Conservation (phyloP, 64 coral and sea anemone genomes). For the Hydrozoanthus tunicans region DNA sequence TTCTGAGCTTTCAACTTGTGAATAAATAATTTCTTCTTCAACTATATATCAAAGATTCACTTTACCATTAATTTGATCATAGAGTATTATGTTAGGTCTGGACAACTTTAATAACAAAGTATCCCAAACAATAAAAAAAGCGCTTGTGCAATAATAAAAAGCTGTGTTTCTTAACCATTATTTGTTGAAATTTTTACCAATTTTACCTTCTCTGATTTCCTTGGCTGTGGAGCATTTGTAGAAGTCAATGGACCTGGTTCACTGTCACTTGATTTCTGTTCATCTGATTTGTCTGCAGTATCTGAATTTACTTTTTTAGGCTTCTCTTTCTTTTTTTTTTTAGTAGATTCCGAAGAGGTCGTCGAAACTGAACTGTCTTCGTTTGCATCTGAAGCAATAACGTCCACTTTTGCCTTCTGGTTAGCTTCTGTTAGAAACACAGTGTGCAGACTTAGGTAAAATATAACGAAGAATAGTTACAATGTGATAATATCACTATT, state of each 20-base stretch:
- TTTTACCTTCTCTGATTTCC: not conserved
- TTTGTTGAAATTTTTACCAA: not conserved
- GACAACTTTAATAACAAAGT: too few species aligned
- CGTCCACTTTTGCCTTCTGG: not conserved
- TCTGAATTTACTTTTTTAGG: not conserved
- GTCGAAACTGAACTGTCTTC: not conserved
- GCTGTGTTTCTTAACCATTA: too few species aligned
- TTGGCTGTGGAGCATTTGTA: not conserved
- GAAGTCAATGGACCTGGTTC: not conserved
- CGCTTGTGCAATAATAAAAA: too few species aligned
- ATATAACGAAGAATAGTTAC: not conserved
- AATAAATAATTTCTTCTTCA: too few species aligned
- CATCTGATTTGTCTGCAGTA: not conserved
- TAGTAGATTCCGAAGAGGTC: not conserved
- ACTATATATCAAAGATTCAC: too few species aligned
- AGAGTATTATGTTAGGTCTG: too few species aligned
- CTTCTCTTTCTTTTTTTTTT: slow-evolving; percentile 39
- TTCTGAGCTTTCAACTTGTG: too few species aligned
- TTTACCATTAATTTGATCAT: too few species aligned
- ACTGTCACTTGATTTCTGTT: not conserved
- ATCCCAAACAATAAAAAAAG: too few species aligned
- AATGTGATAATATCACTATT: not conserved
- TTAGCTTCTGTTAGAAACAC: not conserved
- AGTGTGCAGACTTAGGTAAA: not conserved
- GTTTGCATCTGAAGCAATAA: not conserved